phyloP scores from a whole-genome alignment of 53 echinoderm and acorn worm genomes.

The Hippasteria phrygiana region DNA sequence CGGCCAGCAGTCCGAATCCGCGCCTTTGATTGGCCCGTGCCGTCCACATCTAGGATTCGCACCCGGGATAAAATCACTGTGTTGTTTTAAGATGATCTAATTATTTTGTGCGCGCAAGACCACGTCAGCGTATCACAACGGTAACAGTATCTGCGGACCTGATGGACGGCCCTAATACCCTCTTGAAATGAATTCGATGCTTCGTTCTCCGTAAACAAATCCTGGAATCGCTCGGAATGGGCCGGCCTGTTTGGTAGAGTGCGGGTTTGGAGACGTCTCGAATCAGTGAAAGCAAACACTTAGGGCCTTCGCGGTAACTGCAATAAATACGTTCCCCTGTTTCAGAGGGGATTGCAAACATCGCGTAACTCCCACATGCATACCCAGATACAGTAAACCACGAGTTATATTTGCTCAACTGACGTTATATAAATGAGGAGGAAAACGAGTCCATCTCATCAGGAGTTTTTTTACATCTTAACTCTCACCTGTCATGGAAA shows the following conservation, averaged over 20 bases:
- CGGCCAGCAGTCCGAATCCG: background rate
- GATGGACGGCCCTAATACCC: background rate
- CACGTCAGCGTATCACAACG: background rate
- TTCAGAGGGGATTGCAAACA: too few relatives aligned
- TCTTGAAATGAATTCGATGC: conserved; percentile 1
- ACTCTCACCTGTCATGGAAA: background rate
- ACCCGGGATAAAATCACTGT: background rate
- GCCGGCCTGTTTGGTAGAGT: conserved; percentile 1
- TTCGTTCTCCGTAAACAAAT: background rate
- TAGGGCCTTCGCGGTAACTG: too few relatives aligned
- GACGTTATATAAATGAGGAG: background rate
- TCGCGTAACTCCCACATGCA: background rate
- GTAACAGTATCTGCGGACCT: conserved; percentile 6
- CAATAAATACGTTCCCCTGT: too few relatives aligned
- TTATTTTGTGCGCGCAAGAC: background rate
- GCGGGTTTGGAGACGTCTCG: background rate
- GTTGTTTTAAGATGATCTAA: conserved; percentile 1
- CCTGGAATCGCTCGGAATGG: background rate
- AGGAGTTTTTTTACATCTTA: background rate
- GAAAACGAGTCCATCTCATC: background rate
- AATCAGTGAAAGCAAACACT: background rate
- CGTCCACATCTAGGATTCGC: too few relatives aligned
- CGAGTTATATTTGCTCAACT: background rate
- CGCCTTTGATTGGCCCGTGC: background rate
- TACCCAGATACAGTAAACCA: background rate